Evolutionary conservation across 2,113 vertebrate genomes (phyloP), one percentile per base, ranked within the genome.

Genomic region (Oreochromis niloticus): DNA sequence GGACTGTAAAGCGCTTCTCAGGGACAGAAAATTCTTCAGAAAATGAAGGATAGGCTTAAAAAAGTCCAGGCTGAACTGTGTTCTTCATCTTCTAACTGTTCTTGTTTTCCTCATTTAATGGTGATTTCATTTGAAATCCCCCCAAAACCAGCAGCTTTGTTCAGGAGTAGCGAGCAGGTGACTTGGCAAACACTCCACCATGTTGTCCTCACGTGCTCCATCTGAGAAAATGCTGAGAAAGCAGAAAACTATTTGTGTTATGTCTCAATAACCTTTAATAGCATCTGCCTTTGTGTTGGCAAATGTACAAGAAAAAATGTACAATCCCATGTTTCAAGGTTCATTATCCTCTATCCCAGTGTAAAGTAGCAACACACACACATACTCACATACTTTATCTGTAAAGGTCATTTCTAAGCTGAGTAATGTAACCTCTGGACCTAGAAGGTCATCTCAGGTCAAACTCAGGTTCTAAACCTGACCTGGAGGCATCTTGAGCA

Each of bases 331-430:
- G 0, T 57, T 46, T 24, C 3, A 24, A 3, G 56, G 19, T 6
- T 22, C 43, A 14, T 55, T 50, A 19, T 48, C 46, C 6, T 27
- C n/a, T 30, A 11, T n/a, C 32, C 3, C 27, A 39, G 12, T 27
- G 24, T 36, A 41, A 83, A 59, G 46, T 39, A n/a, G 1, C 22
- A 48, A 55, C 59, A 41, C 17, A 52, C 80, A 54, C 80, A 80
- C 54, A 82, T 16, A 83, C 9, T n/a, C 57, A 79, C 73, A 80
- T 57, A 3, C 8, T 80, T 48, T 86, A 89, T 80, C 91, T 91
- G 89, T 87, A 78, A 85, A 93, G 93, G 88, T 88, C 87, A 92
- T 94, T 85, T 85, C 59, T 48, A 55, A 80, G 46, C 80, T 92
- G 84, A 91, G 61, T 82, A 68, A 87, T 90, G 87, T 87, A 92